Evolutionary conservation across 1,140 invertebrate genomes (phyloP).

Genomic region (Pinna nobilis): DNA sequence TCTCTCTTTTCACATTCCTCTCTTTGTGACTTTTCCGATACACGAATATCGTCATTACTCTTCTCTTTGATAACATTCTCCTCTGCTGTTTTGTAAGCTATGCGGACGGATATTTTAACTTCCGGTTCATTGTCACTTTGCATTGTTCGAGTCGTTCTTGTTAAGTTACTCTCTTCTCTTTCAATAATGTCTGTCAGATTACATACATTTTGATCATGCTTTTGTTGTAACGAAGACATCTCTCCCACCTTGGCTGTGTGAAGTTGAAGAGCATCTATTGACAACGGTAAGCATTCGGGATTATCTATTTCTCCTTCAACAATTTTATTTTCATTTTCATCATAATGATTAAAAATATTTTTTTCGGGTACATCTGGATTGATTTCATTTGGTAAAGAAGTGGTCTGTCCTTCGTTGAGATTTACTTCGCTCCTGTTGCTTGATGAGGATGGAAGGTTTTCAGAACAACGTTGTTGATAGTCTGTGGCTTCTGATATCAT

Average conservation of each 20-base stretch:
- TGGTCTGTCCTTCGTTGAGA: neutral
- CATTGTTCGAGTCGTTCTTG: constrained; percentile 7
- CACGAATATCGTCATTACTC: constrained; percentile 11
- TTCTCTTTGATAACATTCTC: constrained; percentile 15
- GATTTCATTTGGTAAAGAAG: neutral
- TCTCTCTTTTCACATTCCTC: too few relatives aligned
- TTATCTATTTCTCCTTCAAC: neutral
- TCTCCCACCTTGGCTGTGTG: constrained; percentile 19
- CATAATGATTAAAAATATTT: neutral
- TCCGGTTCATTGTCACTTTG: constrained; percentile 14
- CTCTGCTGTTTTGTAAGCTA: constrained; percentile 19
- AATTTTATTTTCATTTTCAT: neutral
- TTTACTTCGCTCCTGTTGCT: neutral
- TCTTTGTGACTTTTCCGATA: neutral
- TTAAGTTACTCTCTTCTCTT: constrained; percentile 32
- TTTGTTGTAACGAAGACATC: neutral
- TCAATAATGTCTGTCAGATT: constrained; percentile 30
- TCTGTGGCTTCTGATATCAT: constrained; percentile 6
- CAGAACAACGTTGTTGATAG: neutral
- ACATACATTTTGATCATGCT: neutral
- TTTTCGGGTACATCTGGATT: neutral
- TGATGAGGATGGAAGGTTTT: constrained; percentile 1
- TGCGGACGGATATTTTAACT: constrained; percentile 29
- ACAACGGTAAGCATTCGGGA: neutral
- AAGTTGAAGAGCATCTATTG: constrained; percentile 1